A percentile compares a stretch with the other conserved stretches of the same genome.
phyloP scores from a whole-genome alignment of 2,113 vertebrate species.

The Pandion haliaetus region DNA sequence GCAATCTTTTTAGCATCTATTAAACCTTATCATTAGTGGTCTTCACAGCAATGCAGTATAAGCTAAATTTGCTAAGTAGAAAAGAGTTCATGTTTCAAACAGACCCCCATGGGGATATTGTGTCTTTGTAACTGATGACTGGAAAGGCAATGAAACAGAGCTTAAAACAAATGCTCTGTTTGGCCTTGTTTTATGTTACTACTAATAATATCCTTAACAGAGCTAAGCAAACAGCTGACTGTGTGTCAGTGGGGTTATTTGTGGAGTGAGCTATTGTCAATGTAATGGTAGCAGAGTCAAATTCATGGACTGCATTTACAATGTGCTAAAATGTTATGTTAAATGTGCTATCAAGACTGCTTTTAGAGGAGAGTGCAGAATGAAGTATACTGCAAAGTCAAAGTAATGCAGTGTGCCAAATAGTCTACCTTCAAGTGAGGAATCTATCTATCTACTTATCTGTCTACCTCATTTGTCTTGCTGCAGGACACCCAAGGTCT shows the following conservation, averaged over 20 bases:
- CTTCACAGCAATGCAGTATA: not conserved
- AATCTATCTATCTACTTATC: not conserved
- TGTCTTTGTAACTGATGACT: constrained; percentile 29
- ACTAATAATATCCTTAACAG: not conserved
- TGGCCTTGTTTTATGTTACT: not conserved
- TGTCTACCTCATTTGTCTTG: not conserved
- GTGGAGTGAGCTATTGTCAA: not conserved
- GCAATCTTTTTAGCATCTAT: not conserved
- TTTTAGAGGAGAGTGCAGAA: not conserved
- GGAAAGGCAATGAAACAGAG: constrained; percentile 19
- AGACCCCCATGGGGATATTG: not conserved
- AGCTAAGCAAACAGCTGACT: not conserved
- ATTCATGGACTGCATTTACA: not conserved
- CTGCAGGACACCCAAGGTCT: not conserved
- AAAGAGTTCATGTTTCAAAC: constrained; percentile 50
- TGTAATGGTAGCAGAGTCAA: not conserved
- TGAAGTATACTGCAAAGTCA: not conserved
- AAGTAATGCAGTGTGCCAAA: not conserved
- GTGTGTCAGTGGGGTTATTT: not conserved
- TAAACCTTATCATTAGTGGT: constrained; percentile 34
- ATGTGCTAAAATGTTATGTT: not conserved
- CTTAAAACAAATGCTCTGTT: not conserved
- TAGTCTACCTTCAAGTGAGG: not conserved
- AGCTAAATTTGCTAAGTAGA: not conserved
- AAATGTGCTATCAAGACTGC: not conserved